Conservation (phyloP, 2,888 invertebrate genomes). For the Drepana falcataria region DNA sequence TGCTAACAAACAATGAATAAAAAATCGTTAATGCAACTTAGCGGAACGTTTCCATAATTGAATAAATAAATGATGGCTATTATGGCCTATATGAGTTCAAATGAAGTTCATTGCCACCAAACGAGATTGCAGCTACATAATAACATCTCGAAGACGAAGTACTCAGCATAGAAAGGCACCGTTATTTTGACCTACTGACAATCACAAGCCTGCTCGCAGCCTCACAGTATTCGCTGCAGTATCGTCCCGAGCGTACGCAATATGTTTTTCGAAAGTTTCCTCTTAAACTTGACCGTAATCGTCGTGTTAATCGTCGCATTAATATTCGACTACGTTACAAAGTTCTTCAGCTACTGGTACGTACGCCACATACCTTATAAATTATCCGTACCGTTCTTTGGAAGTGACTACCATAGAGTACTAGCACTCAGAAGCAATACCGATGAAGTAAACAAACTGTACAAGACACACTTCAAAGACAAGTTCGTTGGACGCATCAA, state of each 20-base stretch:
- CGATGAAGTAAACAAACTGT: conserved; percentile 55
- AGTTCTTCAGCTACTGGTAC: conserved; percentile 73
- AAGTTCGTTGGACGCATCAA: conserved; percentile 62
- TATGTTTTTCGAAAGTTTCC: conserved; percentile 72
- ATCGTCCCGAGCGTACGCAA: conserved; percentile 53
- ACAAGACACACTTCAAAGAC: conserved; percentile 45
- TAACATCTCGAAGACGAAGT: conserved; percentile 15
- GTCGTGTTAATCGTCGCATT: conserved; percentile 51
- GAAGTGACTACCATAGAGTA: conserved; percentile 62
- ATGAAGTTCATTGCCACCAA: conserved; percentile 42
- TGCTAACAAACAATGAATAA: neutral
- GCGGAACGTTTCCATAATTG: too few relatives aligned
- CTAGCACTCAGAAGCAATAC: conserved; percentile 54
- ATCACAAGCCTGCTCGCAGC: conserved; percentile 26
- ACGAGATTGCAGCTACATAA: conserved; percentile 5
- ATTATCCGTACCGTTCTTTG: conserved; percentile 55
- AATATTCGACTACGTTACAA: conserved; percentile 65
- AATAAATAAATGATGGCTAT: neutral
- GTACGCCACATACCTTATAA: conserved; percentile 64
- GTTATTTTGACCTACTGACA: conserved; percentile 64
- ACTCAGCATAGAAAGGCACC: conserved; percentile 36
- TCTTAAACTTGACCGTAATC: conserved; percentile 53
- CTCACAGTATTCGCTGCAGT: conserved; percentile 47
- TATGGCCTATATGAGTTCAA: conserved; percentile 9
- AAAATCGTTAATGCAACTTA: conserved; percentile 1